Conservation (phyloP, 2,797 vertebrate genomes). For the Sebastiscus albofasciatus region DNA sequence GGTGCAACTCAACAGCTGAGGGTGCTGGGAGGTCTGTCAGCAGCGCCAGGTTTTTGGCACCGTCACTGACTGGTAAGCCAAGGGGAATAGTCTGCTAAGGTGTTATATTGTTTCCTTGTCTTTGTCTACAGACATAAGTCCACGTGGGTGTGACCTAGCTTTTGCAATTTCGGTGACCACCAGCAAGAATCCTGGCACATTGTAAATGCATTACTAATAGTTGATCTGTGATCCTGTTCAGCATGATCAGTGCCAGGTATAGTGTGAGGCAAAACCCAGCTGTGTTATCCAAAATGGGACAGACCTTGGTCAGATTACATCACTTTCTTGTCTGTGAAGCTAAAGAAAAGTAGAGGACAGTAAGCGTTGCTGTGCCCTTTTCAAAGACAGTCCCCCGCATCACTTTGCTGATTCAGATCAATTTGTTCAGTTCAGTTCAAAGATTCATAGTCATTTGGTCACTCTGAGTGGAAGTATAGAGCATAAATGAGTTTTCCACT, state of each 20-base stretch:
- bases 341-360: neutral
- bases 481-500: neutral
- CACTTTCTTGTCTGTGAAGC: neutral
- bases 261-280: neutral
- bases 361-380: neutral
- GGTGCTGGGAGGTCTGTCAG: conserved; percentile 10
- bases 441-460: neutral
- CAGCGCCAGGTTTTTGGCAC: conserved; percentile 24
- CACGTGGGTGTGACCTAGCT: neutral
- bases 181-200: neutral
- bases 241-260: neutral
- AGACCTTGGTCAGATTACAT: neutral
- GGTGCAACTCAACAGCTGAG: conserved; percentile 11
- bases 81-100: conserved; percentile 16
- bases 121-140: neutral
- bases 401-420: neutral
- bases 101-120: conserved; percentile 2
- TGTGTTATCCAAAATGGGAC: neutral
- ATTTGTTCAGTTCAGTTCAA: neutral
- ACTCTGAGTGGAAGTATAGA: neutral
- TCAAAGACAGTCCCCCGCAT: neutral
- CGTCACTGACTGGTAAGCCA: neutral
- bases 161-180: neutral
- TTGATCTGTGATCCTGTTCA: neutral
- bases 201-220: neutral